Evolutionary conservation across 2,113 vertebrate species (phyloP).

Genomic region (Centropus unirufus): DNA sequence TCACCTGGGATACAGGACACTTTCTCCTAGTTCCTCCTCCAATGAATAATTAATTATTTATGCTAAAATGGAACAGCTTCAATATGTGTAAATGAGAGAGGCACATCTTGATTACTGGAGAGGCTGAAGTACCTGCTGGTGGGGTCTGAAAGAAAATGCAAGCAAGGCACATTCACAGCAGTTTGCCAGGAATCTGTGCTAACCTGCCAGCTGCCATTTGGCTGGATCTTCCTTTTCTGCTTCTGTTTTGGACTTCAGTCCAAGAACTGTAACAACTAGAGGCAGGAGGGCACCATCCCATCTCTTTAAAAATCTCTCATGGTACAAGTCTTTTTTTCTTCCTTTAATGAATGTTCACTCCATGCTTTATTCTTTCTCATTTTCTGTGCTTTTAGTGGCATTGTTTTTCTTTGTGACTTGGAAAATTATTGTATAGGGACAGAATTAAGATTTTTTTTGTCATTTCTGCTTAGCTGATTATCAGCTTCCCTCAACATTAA

Average conservation of each 20-base stretch:
- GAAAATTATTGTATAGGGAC: neutral
- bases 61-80: neutral
- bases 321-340: neutral
- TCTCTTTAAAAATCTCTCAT: neutral
- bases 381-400: neutral
- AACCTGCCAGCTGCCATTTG: conserved; percentile 38
- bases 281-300: neutral
- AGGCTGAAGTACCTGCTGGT: conserved; percentile 9
- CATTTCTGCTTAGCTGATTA: neutral
- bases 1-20: conserved; percentile 20
- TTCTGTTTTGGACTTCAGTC: conserved; percentile 41
- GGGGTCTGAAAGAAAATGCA: conserved; percentile 30
- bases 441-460: neutral
- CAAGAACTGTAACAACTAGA: neutral
- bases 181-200: conserved; percentile 9
- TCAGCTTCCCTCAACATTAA: neutral
- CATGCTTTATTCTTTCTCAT: neutral
- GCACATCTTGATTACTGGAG: conserved; percentile 40
- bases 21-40: neutral
- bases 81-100: conserved; percentile 26
- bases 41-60: conserved; percentile 35
- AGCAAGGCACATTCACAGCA: neutral
- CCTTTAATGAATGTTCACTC: neutral
- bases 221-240: conserved; percentile 9
- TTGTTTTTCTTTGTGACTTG: neutral